Evolutionary conservation across 2,113 vertebrate genomes (phyloP), one percentile per base, ranked within the genome.

Genomic region (Phylloscopus whistleri): DNA sequence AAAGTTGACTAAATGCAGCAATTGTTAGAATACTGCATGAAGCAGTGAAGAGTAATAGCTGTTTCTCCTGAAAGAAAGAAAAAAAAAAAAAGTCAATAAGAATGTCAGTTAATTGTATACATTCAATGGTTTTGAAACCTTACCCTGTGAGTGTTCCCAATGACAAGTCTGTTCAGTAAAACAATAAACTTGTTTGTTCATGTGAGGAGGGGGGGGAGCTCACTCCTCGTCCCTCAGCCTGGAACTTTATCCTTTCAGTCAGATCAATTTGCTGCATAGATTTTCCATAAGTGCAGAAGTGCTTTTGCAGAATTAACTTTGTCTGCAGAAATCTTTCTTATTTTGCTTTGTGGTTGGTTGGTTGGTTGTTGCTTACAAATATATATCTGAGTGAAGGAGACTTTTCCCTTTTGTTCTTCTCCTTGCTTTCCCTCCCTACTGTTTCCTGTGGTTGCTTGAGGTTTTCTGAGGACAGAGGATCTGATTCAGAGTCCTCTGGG

Each of bases 231-330:
- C 23, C 55, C 26, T 58, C 31, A 70, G 68, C 51, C 55, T 64
- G n/a, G 41, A 77, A n/a, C 62, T 87, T 85, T 58, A 51, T 79
- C 41, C 93, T 89, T 78, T 48, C 59, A 75, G 30, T 27, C 21
- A 20, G 67, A 68, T 69, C 72, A 68, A 62, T 94, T 87, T 91
- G 44, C 69, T 60, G 14, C 77, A 80, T 86, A 37, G 88, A 93
- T 96, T 96, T 97, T 92, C 88, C 91, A 52, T 91, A 94, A 80
- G n/a, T 11, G 49, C 49, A 64, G 26, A 94, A 70, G 5, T 49
- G 53, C 10, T 94, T 82, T 72, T 80, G 62, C 39, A 64, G 59
- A 58, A 80, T 53, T 56, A 85, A 31, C 11, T 28, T 58, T 63
- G 31, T 77, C 62, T 91, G 76, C 37, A 78, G 67, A 41, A 49